Conservation (phyloP, 1,140 invertebrate genomes). For the Drusus annulatus region DNA sequence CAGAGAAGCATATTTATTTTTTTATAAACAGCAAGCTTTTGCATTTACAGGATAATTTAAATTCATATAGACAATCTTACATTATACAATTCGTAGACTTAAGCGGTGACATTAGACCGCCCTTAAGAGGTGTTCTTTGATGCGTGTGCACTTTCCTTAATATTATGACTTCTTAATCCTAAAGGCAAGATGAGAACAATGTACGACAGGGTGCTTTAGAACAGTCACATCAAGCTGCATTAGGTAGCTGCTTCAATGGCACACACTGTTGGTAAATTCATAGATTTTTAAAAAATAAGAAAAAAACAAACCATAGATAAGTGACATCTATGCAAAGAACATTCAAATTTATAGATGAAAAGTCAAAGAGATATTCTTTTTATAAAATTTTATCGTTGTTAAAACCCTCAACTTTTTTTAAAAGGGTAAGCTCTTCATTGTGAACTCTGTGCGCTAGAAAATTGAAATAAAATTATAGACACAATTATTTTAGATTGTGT, state of each 20-base stretch:
- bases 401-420: too few relatives aligned
- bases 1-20: conserved; percentile 49
- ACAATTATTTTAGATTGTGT: too few relatives aligned
- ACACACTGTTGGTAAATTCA: neutral
- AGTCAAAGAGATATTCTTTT: too few relatives aligned
- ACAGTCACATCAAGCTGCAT: conserved; percentile 11
- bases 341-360: too few relatives aligned
- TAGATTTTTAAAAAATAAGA: too few relatives aligned
- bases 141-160: conserved; percentile 23
- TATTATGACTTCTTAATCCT: conserved; percentile 40
- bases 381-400: too few relatives aligned
- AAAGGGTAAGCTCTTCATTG: too few relatives aligned
- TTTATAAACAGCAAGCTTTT: conserved; percentile 51
- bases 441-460: too few relatives aligned
- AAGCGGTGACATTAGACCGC: neutral
- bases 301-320: too few relatives aligned
- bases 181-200: conserved; percentile 35
- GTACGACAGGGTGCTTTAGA: neutral
- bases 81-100: conserved; percentile 25
- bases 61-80: conserved; percentile 44
- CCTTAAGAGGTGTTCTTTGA: conserved; percentile 15
- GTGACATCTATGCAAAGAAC: too few relatives aligned
- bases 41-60: conserved; percentile 48
- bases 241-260: conserved; percentile 8
- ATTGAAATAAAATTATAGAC: too few relatives aligned